Percentiles rank a stretch among this genome's conserved stretches.
Evolutionary conservation across 2,113 vertebrate genomes (phyloP).

Genomic region (Ictalurus punctatus): DNA sequence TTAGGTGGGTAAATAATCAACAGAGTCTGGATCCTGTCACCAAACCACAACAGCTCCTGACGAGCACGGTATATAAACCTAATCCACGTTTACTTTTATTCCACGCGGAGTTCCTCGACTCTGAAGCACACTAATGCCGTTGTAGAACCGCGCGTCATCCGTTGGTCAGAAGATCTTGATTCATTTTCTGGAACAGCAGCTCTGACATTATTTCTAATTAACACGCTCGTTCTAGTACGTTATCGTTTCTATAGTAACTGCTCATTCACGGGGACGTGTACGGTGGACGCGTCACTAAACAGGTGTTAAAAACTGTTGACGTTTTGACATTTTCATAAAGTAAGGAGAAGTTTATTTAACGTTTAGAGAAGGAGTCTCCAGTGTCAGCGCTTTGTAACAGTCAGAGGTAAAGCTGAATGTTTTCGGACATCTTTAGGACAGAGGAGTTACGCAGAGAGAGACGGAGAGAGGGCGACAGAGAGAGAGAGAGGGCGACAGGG

Average conservation of each 20-base stretch:
- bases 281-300: background rate
- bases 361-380: background rate
- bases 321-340: background rate
- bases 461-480: too few species aligned
- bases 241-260: background rate
- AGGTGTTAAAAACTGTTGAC: background rate
- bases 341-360: background rate
- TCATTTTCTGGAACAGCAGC: background rate
- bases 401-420: background rate
- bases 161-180: background rate
- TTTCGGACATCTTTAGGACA: too few species aligned
- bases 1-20: slow-evolving; percentile 51
- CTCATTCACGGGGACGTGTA: background rate
- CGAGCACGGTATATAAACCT: slow-evolving; percentile 28
- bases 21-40: slow-evolving; percentile 49
- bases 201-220: background rate
- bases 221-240: background rate
- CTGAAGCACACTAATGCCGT: slow-evolving; percentile 30
- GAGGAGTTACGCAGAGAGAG: too few species aligned
- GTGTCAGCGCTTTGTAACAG: background rate
- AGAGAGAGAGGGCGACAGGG: too few species aligned
- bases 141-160: background rate
- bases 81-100: slow-evolving; percentile 30
- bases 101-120: background rate
- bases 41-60: slow-evolving; percentile 40